A percentile compares a stretch with the other conserved stretches of the same genome.
Conservation (phyloP, 2,888 invertebrate genomes). For the Drosophila gaucha region DNA sequence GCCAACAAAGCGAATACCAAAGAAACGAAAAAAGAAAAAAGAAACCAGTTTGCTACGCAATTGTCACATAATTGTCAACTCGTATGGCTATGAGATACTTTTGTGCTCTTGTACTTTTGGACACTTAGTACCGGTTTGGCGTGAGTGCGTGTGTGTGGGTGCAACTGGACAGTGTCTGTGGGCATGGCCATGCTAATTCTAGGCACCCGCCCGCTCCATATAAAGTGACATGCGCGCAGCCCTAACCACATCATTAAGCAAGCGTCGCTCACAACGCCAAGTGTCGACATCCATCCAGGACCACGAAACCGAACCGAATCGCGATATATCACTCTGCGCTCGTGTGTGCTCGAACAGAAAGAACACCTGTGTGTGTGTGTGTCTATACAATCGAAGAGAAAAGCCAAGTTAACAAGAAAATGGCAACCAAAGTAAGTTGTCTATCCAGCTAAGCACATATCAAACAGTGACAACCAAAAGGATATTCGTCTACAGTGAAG, state of each 20-base stretch:
- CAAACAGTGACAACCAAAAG: neutral
- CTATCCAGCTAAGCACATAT: neutral
- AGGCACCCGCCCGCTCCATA: slow-evolving; percentile 58
- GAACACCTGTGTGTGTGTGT: slow-evolving; percentile 18
- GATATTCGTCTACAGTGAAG: neutral
- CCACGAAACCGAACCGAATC: slow-evolving; percentile 19
- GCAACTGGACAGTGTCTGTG: slow-evolving; percentile 41
- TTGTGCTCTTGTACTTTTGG: slow-evolving; percentile 47
- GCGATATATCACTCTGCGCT: slow-evolving; percentile 11
- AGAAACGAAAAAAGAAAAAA: slow-evolving; percentile 1
- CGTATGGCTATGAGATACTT: slow-evolving; percentile 52
- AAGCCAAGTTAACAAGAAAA: slow-evolving; percentile 39
- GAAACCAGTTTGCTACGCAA: slow-evolving; percentile 68
- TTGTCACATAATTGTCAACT: slow-evolving; percentile 73
- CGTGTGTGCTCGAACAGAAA: neutral
- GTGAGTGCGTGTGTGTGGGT: slow-evolving; percentile 43
- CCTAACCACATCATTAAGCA: slow-evolving; percentile 69
- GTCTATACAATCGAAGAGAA: slow-evolving; percentile 38
- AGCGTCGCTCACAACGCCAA: slow-evolving; percentile 51
- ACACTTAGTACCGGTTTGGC: slow-evolving; percentile 75
- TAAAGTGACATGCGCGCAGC: slow-evolving; percentile 60
- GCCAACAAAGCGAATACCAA: slow-evolving; percentile 26
- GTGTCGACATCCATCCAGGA: slow-evolving; percentile 55
- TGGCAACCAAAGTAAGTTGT: slow-evolving; percentile 81
- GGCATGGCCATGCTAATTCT: slow-evolving; percentile 57